Evolutionary conservation across 2,113 vertebrate genomes (phyloP), one percentile per base, ranked within the genome.

Genomic region (Jaculus jaculus): DNA sequence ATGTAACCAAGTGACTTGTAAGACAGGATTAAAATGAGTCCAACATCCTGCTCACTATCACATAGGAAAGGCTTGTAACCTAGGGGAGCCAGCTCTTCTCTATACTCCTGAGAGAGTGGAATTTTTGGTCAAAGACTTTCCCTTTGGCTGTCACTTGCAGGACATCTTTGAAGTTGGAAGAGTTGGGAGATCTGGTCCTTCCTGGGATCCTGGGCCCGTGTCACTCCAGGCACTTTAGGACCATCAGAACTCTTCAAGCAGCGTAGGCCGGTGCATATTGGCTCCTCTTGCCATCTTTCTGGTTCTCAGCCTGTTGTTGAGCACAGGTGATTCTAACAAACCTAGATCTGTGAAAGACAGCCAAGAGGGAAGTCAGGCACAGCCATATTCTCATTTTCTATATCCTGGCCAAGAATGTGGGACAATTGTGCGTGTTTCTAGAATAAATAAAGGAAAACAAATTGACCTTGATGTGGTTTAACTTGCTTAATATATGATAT

Each of bases 401-500:
- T 8, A 32, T 34, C 69, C 39, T 60, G 87, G 58, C 79, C 81
- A n/a, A 77, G 84, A 32, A 26, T 68, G 26, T 72, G 51, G 51
- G 18, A n/a, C 60, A 39, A 16, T 30, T n/a, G 54, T 71, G 20
- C 4, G 8, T 58, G 63, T 51, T 26, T 63, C 68, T 82, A 63
- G 39, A 74, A 17, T 84, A 84, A 92, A 24, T 39, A 84, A 82
- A 68, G 87, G 87, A 87, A 92, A 89, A 51, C 34, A 74, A 37
- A 34, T 82, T 61, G 60, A 79, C 85, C 85, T 88, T 63, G 87
- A 71, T 54, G 66, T 87, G 54, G 90, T 84, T 90, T 90, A 80
- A 90, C 47, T 87, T 94, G 85, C 88, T 88, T 80, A 79, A 60
- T 78, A 28, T 87, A 39, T n/a, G n/a, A n/a, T 39, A 74, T 94